These are phyloP conservation scores for Polydrusus tereticollis DNA, from an alignment of 2,888 invertebrate genomes.

Conservation along the genomic window DNA sequence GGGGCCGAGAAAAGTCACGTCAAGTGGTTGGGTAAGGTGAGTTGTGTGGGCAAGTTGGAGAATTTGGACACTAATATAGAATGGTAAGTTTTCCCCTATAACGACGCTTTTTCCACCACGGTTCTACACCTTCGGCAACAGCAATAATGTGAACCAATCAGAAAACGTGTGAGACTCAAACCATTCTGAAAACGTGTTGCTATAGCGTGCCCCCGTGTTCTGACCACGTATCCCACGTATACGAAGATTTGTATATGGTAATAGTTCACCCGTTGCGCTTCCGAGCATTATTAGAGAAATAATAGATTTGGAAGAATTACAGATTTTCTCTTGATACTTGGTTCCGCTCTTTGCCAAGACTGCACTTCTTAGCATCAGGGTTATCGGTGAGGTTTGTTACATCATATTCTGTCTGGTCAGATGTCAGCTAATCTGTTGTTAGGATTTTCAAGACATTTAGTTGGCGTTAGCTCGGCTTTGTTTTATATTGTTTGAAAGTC, in stretches of 20 bases:
- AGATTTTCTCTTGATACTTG: too few species aligned
- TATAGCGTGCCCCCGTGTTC: constrained; percentile 53
- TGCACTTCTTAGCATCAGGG: constrained; percentile 55
- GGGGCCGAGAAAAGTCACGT: not conserved
- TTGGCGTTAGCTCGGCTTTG: constrained; percentile 18
- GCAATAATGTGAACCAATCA: constrained; percentile 22
- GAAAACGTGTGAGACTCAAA: constrained; percentile 49
- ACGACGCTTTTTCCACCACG: constrained; percentile 54
- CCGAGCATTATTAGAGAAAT: constrained; percentile 56
- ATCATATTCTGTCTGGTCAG: constrained; percentile 15
- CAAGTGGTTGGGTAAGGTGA: not conserved
- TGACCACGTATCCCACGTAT: constrained; percentile 59
- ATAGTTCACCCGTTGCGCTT: constrained; percentile 55
- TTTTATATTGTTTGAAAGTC: constrained; percentile 28
- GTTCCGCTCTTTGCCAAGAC: constrained; percentile 50
- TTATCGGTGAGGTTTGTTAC: constrained; percentile 58
- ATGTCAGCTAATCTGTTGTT: not conserved
- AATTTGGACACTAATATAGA: too few species aligned
- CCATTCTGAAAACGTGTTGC: constrained; percentile 54
- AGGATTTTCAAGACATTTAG: not conserved
- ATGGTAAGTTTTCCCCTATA: constrained; percentile 58
- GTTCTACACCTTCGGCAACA: constrained; percentile 27
- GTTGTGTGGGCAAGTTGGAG: not conserved
- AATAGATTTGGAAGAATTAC: constrained; percentile 55
- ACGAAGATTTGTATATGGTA: constrained; percentile 46